phyloP scores from a whole-genome alignment of 2,113 vertebrate species.

The Elachura formosa region DNA sequence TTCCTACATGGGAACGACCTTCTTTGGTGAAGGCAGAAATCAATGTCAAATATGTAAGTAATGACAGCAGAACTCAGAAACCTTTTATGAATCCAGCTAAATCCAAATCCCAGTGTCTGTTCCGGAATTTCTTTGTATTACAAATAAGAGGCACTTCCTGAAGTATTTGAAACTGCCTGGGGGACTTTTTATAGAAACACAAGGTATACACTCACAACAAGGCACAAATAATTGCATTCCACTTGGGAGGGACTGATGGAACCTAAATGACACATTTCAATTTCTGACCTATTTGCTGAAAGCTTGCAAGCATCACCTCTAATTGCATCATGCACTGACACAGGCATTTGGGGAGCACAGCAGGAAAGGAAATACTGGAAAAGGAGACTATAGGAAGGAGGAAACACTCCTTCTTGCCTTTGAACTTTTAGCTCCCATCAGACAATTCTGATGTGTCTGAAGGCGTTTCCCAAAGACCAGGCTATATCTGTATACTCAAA shows the following conservation, averaged over 20 bases:
- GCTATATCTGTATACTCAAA: not conserved
- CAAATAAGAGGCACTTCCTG: not conserved
- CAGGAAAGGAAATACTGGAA: not conserved
- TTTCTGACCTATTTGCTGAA: not conserved
- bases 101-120: not conserved
- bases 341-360: not conserved
- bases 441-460: not conserved
- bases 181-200: not conserved
- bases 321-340: not conserved
- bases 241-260: not conserved
- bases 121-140: constrained; percentile 1
- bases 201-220: not conserved
- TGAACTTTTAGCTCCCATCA: not conserved
- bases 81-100: not conserved
- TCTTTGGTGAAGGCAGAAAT: not conserved
- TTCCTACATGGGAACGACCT: not conserved
- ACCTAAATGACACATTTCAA: not conserved
- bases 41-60: not conserved
- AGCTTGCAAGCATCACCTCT: not conserved
- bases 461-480: not conserved
- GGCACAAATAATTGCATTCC: not conserved
- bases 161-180: not conserved
- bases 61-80: not conserved
- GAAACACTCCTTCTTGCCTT: not conserved
- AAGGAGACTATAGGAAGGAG: not conserved